A percentile compares a stretch with the other conserved stretches of the same genome.
These are phyloP conservation scores for Amiota mariae DNA, from an alignment of 2,888 invertebrate species.

Conservation along the genomic window DNA sequence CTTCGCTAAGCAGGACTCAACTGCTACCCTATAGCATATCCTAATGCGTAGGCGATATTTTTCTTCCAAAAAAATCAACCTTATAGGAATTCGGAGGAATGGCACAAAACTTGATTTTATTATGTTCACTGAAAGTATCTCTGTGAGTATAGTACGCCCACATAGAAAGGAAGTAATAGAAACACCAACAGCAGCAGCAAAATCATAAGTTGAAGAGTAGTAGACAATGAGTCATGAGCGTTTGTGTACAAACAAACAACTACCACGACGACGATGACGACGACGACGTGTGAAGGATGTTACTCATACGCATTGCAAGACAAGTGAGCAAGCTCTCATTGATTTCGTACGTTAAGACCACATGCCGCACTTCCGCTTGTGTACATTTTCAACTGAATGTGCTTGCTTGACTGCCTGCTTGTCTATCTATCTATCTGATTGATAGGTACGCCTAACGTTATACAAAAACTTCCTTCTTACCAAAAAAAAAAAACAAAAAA, in stretches of 20 bases:
- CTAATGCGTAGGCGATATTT: neutral
- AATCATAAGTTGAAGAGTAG: neutral
- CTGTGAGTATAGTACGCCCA: neutral
- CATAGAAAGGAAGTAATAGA: neutral
- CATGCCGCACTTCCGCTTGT: too few relatives aligned
- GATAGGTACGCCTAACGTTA: neutral
- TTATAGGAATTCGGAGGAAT: too few relatives aligned
- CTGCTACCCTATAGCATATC: neutral
- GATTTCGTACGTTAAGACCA: constrained; percentile 6
- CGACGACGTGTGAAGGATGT: neutral
- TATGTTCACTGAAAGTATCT: neutral
- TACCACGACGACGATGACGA: neutral
- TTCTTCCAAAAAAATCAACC: too few relatives aligned
- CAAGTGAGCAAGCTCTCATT: neutral
- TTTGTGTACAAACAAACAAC: neutral
- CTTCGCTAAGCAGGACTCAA: neutral
- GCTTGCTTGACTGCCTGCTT: neutral
- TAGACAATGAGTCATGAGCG: neutral
- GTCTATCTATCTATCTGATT: neutral
- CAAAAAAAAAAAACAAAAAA: neutral
- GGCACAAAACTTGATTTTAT: neutral
- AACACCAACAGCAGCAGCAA: neutral
- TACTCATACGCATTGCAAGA: too few relatives aligned
- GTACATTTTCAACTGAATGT: too few relatives aligned
- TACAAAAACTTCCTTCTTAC: neutral